Conservation (phyloP, 2,888 invertebrate genomes). For the Tetranychus piercei region DNA sequence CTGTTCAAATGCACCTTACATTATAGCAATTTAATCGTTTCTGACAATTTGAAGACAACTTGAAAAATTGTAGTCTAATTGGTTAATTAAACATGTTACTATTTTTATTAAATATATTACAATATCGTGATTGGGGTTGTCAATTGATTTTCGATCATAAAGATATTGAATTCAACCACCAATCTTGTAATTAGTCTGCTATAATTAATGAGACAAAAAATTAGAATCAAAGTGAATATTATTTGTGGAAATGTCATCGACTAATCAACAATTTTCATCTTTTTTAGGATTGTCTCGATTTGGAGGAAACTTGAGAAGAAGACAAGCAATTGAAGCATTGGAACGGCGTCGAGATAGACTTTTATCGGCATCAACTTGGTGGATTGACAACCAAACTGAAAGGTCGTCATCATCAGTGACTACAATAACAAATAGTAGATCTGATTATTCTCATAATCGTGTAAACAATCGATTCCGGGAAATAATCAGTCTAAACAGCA, state of each 20-base stretch:
- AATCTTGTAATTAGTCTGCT: no score
- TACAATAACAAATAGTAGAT: not conserved
- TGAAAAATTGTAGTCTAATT: no score
- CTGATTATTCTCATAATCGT: not conserved
- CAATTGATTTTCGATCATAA: no score
- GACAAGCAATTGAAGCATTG: conserved; percentile 3
- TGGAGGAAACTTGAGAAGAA: not conserved
- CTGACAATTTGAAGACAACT: no score
- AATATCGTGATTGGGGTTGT: no score
- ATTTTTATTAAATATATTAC: no score
- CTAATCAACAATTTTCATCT: not conserved
- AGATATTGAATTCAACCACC: no score
- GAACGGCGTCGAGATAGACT: conserved; percentile 6
- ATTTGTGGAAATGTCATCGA: not conserved
- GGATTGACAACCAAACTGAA: not conserved
- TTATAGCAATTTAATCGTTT: no score
- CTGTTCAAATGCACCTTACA: no score
- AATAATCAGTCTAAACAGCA: not conserved
- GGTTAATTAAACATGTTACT: no score
- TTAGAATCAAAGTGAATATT: no score
- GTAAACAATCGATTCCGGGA: not conserved
- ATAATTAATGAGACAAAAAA: no score
- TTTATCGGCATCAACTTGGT: not conserved
- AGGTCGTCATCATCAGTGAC: not conserved
- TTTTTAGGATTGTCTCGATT: not conserved